phyloP scores from a whole-genome alignment of 2,888 invertebrate genomes.

The Acronicta psi region DNA sequence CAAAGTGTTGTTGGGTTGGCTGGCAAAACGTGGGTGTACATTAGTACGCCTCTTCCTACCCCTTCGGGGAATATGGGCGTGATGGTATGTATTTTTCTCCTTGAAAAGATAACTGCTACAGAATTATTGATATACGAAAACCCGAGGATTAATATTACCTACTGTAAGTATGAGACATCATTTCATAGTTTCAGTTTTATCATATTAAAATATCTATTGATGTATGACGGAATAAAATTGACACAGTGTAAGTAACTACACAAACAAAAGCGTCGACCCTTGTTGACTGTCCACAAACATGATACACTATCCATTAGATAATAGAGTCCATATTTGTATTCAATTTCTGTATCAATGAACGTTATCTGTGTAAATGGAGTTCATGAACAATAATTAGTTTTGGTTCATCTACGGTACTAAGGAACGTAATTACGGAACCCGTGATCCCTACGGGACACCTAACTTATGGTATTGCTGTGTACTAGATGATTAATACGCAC shows the following conservation, averaged over 20 bases:
- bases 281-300: conserved; percentile 39
- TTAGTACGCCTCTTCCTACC: too few species aligned
- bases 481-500: background rate
- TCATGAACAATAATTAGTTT: background rate
- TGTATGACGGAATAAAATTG: conserved; percentile 25
- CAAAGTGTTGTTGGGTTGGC: too few species aligned
- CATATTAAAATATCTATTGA: too few species aligned
- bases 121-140: too few species aligned
- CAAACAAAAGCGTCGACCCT: conserved; percentile 19
- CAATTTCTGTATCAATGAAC: conserved; percentile 7
- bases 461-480: background rate
- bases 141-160: too few species aligned
- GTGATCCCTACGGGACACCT: background rate
- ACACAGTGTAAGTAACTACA: conserved; percentile 25
- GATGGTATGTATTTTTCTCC: too few species aligned
- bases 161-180: too few species aligned
- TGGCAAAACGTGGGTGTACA: too few species aligned
- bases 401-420: too few species aligned
- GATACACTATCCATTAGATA: conserved; percentile 23
- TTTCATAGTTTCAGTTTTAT: too few species aligned
- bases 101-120: too few species aligned
- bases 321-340: conserved; percentile 10
- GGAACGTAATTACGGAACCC: background rate
- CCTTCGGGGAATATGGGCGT: too few species aligned
- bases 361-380: background rate